Base-by-base conservation (phyloP, 2,113 vertebrate species). In the Cebidichthys violaceus region DNA sequence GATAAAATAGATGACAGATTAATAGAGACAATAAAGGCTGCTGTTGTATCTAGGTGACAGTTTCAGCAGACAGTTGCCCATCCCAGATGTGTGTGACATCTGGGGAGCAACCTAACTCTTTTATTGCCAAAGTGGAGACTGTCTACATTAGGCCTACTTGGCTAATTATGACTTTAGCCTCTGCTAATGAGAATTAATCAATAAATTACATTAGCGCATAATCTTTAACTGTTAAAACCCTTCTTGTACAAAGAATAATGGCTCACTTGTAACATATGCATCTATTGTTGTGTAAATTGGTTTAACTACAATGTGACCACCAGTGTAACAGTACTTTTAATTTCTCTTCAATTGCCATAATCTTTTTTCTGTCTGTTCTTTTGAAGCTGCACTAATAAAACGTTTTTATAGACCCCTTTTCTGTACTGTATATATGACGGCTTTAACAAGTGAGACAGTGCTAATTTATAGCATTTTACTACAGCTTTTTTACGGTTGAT, bases 1-100 rank as follows among this genome's bases (percentile, higher is more conserved):
- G 73, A 90, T 93, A 90, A 90, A 84, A 62, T n/a, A 78, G 75
- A 90, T 82, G 89, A 88, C 84, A 82, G 87, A 92, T 92, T 88
- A 89, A 90, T 77, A 65, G 74, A 85, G 69, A 85, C 74, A 69
- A 82, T 79, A 79, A 83, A 84, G 68, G 54, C 50, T 72, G 54
- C 54, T 57, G 54, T 57, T 59, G 55, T 59, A 27, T 57, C 54
- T 24, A 13, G 54, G 84, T 66, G 80, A 87, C 82, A 60, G 52
- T 69, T 86, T 70, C 39, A 77, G 45, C 41, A 70, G 81, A 70
- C 55, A 77, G 82, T 77, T 78, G 68, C n/a, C 55, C 22, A 27
- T 66, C 57, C 55, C 57, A 65, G 29, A 52, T 20, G 27, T 59
- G 68, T 41, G 35, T 31, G 15, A 50, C 2, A 54, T 67, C 33